Evolutionary conservation across 2,113 vertebrate genomes (phyloP).

Genomic region (Amblyornis subalaris): DNA sequence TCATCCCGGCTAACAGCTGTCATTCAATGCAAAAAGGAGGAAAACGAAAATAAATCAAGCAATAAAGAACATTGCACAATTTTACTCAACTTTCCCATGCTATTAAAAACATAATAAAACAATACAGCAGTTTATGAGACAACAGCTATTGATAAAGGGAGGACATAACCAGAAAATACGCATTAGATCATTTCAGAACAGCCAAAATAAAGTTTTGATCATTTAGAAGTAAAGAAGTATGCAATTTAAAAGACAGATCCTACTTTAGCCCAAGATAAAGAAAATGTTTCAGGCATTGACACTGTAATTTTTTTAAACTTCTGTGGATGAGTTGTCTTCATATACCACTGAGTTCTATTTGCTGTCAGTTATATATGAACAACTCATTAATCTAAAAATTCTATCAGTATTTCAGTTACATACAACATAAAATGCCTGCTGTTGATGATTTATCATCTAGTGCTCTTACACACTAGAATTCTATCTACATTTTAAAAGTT

Average conservation of each 20-base stretch:
- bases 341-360: not conserved
- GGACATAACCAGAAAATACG: not conserved
- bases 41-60: conserved; percentile 80
- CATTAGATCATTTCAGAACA: not conserved
- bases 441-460: not conserved
- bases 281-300: not conserved
- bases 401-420: not conserved
- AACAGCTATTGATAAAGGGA: not conserved
- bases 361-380: not conserved
- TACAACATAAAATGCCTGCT: not conserved
- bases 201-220: not conserved
- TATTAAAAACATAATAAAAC: not conserved
- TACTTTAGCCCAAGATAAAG: not conserved
- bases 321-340: not conserved
- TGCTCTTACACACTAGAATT: not conserved
- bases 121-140: not conserved
- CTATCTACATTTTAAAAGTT: not conserved
- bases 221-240: not conserved
- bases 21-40: conserved; percentile 82
- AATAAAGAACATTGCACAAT: conserved; percentile 18
- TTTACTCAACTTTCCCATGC: not conserved
- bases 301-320: not conserved
- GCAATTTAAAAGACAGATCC: not conserved
- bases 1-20: conserved; percentile 97
- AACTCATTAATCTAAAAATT: not conserved